Evolutionary conservation across 2,888 invertebrate genomes (phyloP), one percentile per base, ranked within the genome.

Genomic region (Spilarctia lutea): DNA sequence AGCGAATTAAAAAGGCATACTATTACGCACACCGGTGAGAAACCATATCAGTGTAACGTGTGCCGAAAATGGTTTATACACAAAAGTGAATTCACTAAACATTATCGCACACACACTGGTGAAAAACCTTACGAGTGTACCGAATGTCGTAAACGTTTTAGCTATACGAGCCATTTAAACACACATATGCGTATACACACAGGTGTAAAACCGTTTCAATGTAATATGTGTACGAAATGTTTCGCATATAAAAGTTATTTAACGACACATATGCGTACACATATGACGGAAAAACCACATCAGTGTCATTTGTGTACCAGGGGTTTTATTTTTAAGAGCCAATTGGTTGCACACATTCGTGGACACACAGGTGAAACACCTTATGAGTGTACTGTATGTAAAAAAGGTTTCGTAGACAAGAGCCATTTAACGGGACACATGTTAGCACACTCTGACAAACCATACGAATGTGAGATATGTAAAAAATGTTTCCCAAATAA

Each of bases 11-110:
- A 45, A 60, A 42, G 68, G 16, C 73, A 73, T 16, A 30, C 63
- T n/a, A 63, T 68, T 33, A 68, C 42, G 45, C 72, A 72, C 24
- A 63, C 71, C 7, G 71, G 60, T 24, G 63, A 39, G 3, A 71
- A 63, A 63, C 73, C 71, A 30, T 71, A 63, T 63, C 39, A 45
- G 42, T 71, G 71, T 42, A 39, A 71, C 7, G 27, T 63, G 7
- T 71, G 71, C 16, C 42, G 24, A 3, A 63, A 71, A 13, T 30
- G 60, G 20, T 71, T 63, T 42, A 16, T 63, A 18, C 63, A 63
- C 27, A 63, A 63, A 63, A 63, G 63, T 30, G 63, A 63, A 63
- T 63, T 63, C 30, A 63, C 63, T 7, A 63, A 63, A 30, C 63
- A 63, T 30, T 30, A 63, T 30, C 63, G 63, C 18, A 30, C 18